Conservation (phyloP, 2,113 vertebrate species). For the Myotis yumanensis region DNA sequence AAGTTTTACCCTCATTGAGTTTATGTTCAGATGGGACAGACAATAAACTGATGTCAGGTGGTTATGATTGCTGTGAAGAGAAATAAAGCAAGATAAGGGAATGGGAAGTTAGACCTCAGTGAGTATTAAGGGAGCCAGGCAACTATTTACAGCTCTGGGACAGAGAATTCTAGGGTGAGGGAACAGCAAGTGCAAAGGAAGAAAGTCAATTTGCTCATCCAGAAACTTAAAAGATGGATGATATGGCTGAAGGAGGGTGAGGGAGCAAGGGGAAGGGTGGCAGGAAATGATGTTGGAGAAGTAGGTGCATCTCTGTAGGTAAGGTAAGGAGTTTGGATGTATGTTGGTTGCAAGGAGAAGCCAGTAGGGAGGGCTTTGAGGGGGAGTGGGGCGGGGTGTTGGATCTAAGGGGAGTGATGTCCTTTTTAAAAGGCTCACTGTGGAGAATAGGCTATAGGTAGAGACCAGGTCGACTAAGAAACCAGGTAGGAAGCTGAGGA, state of each 20-base stretch:
- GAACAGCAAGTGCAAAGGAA: not conserved
- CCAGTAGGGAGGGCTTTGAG: not conserved
- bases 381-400: no score
- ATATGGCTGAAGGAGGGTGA: not conserved
- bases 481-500: not conserved
- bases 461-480: not conserved
- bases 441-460: not conserved
- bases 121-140: not conserved
- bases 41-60: not conserved
- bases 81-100: not conserved
- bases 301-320: not conserved
- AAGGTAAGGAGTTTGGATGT: no score
- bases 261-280: not conserved
- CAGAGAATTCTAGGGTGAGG: not conserved
- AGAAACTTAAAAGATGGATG: not conserved
- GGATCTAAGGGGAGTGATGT: not conserved
- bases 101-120: not conserved
- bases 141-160: not conserved
- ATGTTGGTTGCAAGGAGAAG: not conserved
- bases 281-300: not conserved
- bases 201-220: not conserved
- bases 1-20: not conserved
- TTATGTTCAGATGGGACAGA: not conserved
- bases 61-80: not conserved
- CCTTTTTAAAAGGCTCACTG: not conserved